phyloP scores from a whole-genome alignment of 1,140 invertebrate genomes.

The Xylocopa sonorina region DNA sequence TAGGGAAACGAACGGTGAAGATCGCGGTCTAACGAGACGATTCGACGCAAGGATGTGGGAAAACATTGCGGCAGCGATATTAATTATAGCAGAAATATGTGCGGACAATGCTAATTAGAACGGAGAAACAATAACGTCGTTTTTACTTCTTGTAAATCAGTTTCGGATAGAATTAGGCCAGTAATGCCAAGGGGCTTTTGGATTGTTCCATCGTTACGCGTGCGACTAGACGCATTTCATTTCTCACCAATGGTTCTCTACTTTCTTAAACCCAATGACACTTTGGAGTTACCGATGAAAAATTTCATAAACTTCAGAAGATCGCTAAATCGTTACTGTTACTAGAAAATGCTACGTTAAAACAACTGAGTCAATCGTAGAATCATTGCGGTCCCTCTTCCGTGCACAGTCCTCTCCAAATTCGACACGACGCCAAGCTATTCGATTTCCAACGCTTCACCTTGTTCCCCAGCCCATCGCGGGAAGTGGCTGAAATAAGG shows the following conservation, averaged over 20 bases:
- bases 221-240: background rate
- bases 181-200: background rate
- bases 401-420: background rate
- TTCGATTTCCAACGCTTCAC: background rate
- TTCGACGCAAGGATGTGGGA: conserved; percentile 12
- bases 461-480: background rate
- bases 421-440: background rate
- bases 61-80: background rate
- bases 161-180: background rate
- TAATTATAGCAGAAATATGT: background rate
- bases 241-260: background rate
- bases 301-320: no score
- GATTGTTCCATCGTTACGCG: background rate
- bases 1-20: background rate
- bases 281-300: background rate
- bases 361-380: no score
- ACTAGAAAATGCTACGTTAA: no score
- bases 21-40: background rate
- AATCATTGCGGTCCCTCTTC: no score
- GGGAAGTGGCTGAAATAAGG: background rate
- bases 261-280: background rate
- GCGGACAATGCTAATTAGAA: background rate
- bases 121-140: background rate
- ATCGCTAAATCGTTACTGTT: no score
- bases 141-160: background rate